A percentile compares a stretch with the other conserved stretches of the same genome.
Evolutionary conservation across 1,140 invertebrate genomes (phyloP).

Genomic region (Diprion similis): DNA sequence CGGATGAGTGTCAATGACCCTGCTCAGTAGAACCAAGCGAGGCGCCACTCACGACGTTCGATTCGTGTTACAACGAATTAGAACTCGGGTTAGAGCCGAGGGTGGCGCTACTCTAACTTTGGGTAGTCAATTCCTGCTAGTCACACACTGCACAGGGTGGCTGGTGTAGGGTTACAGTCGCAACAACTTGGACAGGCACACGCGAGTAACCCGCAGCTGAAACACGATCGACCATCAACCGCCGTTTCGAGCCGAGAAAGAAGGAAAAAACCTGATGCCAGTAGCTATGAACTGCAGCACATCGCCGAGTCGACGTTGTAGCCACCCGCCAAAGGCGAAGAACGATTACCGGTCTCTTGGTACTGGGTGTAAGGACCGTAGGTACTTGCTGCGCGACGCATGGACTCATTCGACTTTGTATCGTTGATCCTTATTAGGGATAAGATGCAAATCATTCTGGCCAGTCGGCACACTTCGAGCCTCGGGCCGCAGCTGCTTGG

Average conservation of each 20-base stretch:
- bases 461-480: background rate
- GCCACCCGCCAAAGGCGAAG: background rate
- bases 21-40: no score
- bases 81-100: no score
- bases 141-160: no score
- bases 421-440: background rate
- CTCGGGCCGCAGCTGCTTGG: no score
- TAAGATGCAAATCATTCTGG: constrained; percentile 1
- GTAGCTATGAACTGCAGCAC: no score
- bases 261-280: background rate
- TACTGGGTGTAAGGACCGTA: background rate
- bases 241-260: background rate
- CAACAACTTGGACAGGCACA: no score
- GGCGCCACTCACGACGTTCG: no score
- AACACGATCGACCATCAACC: background rate
- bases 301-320: background rate
- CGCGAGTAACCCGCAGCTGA: background rate
- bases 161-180: no score
- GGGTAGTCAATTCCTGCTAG: no score
- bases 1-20: background rate
- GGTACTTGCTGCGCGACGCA: no score
- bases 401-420: background rate
- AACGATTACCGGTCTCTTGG: background rate
- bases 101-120: no score
- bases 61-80: no score